Percentiles rank a stretch among this genome's conserved stretches.
Evolutionary conservation across 2,113 vertebrate genomes (phyloP).

Genomic region (Paraplagusia blochii): DNA sequence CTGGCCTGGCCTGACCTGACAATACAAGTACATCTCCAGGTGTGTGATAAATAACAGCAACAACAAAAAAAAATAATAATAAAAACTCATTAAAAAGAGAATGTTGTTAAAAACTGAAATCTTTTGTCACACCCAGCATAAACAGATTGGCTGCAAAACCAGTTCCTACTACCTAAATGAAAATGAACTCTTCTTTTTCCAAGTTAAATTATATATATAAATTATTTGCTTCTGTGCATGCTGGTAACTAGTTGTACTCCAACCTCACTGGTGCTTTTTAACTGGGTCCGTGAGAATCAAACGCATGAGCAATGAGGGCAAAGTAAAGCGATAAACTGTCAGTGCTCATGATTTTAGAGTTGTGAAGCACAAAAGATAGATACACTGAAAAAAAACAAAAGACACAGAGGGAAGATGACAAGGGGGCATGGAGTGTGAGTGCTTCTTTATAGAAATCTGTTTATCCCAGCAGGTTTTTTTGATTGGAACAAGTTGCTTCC

Average conservation of each 20-base stretch:
- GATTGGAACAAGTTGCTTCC: conserved; percentile 40
- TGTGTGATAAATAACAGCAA: conserved; percentile 23
- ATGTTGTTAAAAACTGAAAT: conserved; percentile 4
- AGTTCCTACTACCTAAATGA: conserved; percentile 7
- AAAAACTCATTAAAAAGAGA: conserved; percentile 18
- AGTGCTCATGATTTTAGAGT: conserved; percentile 19
- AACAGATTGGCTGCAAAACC: conserved; percentile 11
- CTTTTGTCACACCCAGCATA: conserved; percentile 3
- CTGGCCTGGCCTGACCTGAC: conserved; percentile 31
- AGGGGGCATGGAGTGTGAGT: background rate
- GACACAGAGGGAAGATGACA: background rate
- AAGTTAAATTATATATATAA: too few species aligned
- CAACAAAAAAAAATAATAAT: conserved; percentile 21
- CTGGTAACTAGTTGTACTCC: too few species aligned
- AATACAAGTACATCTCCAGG: conserved; percentile 38
- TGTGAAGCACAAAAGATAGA: background rate
- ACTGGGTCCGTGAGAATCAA: too few species aligned
- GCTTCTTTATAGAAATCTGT: conserved; percentile 25
- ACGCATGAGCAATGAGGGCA: too few species aligned
- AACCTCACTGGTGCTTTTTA: too few species aligned
- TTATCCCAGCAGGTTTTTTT: conserved; percentile 50
- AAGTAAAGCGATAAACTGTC: conserved; percentile 1
- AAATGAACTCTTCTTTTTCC: too few species aligned
- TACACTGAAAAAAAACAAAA: conserved; percentile 2
- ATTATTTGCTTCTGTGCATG: too few species aligned